These are phyloP conservation scores for Elephantulus edwardii DNA, from an alignment of 2,113 vertebrate species.

Conservation along the genomic window DNA sequence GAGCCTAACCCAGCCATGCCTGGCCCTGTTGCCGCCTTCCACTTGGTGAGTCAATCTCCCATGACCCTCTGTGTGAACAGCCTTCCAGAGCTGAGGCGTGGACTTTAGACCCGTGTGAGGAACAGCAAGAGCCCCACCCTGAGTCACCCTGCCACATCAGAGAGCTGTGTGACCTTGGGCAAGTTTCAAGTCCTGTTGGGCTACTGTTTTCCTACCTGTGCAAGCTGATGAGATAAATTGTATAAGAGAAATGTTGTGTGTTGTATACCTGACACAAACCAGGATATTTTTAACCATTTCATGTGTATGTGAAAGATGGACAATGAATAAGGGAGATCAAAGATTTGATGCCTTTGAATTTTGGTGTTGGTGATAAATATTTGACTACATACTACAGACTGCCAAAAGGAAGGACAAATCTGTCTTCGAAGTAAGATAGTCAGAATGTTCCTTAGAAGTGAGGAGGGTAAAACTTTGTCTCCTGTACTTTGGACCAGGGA, in stretches of 20 bases:
- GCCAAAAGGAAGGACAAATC: not conserved
- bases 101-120: not conserved
- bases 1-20: not conserved
- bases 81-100: not conserved
- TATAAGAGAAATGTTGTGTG: too few species aligned
- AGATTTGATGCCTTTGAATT: not conserved
- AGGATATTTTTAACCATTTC: too few species aligned
- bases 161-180: not conserved
- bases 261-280: not conserved
- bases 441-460: not conserved
- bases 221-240: too few species aligned
- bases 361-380: not conserved
- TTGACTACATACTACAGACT: not conserved
- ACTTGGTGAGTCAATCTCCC: slow-evolving; percentile 55
- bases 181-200: not conserved
- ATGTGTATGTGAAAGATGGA: not conserved
- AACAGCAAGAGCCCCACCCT: not conserved
- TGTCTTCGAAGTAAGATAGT: not conserved
- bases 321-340: not conserved
- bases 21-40: not conserved
- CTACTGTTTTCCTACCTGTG: not conserved
- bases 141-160: not conserved
- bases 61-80: slow-evolving; percentile 19
- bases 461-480: not conserved
- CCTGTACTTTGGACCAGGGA: not conserved